A percentile compares a stretch with the other conserved stretches of the same genome.
Conservation (phyloP, 2,888 invertebrate species). For the Cryptophagus acutangulus region DNA sequence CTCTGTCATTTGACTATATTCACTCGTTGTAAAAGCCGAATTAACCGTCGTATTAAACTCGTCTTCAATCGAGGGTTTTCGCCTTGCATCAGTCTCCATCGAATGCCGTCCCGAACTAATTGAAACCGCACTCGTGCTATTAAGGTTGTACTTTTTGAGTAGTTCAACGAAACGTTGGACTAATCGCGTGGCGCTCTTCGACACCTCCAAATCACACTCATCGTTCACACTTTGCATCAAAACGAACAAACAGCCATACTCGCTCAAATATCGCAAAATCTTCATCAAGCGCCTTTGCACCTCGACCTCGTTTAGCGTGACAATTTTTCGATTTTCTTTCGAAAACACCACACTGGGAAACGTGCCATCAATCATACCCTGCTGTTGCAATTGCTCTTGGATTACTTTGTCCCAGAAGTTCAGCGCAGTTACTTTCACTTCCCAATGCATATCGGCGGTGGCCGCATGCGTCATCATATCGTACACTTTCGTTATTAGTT, state of each 20-base stretch:
- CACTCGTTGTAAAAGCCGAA: slow-evolving; percentile 2
- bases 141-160: slow-evolving; percentile 52
- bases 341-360: slow-evolving; percentile 79
- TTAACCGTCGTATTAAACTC: slow-evolving; percentile 3
- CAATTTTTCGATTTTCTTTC: slow-evolving; percentile 71
- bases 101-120: slow-evolving; percentile 4
- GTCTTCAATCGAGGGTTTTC: not conserved
- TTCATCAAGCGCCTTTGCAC: slow-evolving; percentile 60
- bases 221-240: slow-evolving; percentile 61
- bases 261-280: slow-evolving; percentile 62
- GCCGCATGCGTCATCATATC: slow-evolving; percentile 63
- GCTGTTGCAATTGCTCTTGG: slow-evolving; percentile 59
- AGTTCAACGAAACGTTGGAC: slow-evolving; percentile 53
- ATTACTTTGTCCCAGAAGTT: slow-evolving; percentile 70
- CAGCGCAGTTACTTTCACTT: slow-evolving; percentile 68
- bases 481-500: slow-evolving; percentile 54
- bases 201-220: slow-evolving; percentile 68
- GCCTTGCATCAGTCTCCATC: too few species aligned
- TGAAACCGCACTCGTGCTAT: not conserved
- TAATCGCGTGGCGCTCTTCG: slow-evolving; percentile 56
- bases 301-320: slow-evolving; percentile 64
- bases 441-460: slow-evolving; percentile 73
- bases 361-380: slow-evolving; percentile 78
- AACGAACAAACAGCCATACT: slow-evolving; percentile 66
- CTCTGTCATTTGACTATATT: slow-evolving; percentile 41